These are phyloP conservation scores for Cyrtonyx montezumae DNA, from an alignment of 2,113 vertebrate genomes.

Conservation along the genomic window DNA sequence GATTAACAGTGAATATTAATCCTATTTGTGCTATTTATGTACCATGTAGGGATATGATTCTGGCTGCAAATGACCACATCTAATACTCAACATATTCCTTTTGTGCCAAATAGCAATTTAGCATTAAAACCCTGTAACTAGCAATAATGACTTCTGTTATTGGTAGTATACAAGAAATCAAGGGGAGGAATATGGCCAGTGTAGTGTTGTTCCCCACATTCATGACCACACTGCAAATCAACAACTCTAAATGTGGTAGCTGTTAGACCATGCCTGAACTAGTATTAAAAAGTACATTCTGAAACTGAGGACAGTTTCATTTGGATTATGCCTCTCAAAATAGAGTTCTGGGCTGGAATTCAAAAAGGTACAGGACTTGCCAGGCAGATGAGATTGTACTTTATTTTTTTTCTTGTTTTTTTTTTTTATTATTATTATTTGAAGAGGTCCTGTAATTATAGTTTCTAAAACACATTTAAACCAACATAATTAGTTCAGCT, in stretches of 20 bases:
- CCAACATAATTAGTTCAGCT: background rate
- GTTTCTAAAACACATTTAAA: background rate
- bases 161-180: too few species aligned
- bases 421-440: background rate
- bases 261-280: background rate
- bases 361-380: background rate
- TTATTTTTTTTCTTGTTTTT: background rate
- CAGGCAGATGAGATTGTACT: accelerated
- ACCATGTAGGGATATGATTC: background rate
- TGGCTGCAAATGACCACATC: background rate
- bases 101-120: background rate
- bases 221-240: background rate
- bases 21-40: background rate
- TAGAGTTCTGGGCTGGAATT: background rate
- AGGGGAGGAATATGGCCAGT: background rate
- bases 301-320: background rate
- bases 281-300: background rate
- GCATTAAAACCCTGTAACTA: background rate
- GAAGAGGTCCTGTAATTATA: background rate
- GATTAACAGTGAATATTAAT: background rate
- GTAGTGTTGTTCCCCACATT: background rate
- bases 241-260: background rate
- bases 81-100: background rate
- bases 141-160: background rate
- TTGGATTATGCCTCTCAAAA: background rate